These are phyloP conservation scores for Paraescarpia echinospica DNA, from an alignment of 1,140 invertebrate genomes.

Conservation along the genomic window DNA sequence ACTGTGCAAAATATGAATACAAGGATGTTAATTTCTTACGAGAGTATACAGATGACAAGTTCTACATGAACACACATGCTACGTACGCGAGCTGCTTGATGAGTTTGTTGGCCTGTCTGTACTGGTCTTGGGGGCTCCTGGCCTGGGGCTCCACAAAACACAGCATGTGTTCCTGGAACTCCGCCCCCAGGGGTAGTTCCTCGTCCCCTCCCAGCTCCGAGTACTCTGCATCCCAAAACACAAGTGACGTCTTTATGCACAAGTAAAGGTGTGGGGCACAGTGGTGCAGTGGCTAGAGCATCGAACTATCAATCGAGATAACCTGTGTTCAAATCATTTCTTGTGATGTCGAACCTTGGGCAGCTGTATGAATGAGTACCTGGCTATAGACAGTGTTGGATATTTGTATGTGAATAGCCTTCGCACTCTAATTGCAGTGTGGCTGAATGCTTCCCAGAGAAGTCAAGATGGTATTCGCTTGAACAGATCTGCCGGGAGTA, in stretches of 20 bases:
- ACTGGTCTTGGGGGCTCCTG: conserved; percentile 27
- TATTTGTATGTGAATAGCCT: no score
- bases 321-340: no score
- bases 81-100: conserved; percentile 53
- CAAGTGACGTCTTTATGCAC: not conserved
- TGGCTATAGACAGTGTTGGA: no score
- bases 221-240: conserved; percentile 29
- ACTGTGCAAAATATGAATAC: not conserved
- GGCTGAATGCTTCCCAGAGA: no score
- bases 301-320: no score
- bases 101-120: conserved; percentile 43
- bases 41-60: not conserved
- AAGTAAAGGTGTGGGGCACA: no score
- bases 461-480: no score
- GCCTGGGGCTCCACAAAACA: conserved; percentile 2
- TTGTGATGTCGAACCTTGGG: no score
- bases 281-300: no score
- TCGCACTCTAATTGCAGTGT: no score
- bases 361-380: no score
- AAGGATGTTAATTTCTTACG: not conserved
- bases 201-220: conserved; percentile 32
- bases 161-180: conserved; percentile 33
- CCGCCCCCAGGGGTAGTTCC: conserved; percentile 32
- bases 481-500: no score
- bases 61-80: not conserved